Base-by-base conservation (phyloP, 2,888 invertebrate species). In the Protonemura montana region DNA sequence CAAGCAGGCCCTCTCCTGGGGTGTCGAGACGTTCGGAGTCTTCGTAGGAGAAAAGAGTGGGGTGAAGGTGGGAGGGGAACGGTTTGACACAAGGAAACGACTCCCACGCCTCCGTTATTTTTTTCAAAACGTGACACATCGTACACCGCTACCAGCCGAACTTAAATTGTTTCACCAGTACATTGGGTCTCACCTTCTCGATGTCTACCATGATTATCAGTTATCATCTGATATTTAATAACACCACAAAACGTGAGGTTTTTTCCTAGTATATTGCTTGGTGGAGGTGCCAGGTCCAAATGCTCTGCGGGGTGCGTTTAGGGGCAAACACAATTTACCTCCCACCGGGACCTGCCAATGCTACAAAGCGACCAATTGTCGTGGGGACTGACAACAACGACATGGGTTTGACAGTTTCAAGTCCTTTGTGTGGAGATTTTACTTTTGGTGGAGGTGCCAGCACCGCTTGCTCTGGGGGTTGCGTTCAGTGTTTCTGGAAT, bases 1-100 rank as follows among this genome's bases (percentile, higher is more conserved):
- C 83, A 29, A 30, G 86, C 87, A 87, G 87, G 78, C 86, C 83
- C 30, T 3, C 26, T 27, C 41, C 83, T 41, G 42, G 25, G 42
- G 25, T 3, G 29, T n/a, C 5, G n/a, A 30, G 81, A n/a, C 13
- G 28, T 3, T 81, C 28, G 81, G 80, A n/a, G n/a, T n/a, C n/a
- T 25, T 27, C 27, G 3, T 76, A 5, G 28, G 78, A 16, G 28
- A n/a, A 27, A 27, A 27, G 81, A n/a, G 81, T 29, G n/a, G 81
- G 28, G 16, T 16, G 81, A 16, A 21, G 28, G 78, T 25, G 78
- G 78, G 16, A 28, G 6, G 28, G 25, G 3, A 10, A n/a, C n/a
- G n/a, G 2, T 78, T 78, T 6, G 78, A 78, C 26, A 26, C 28
- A 78, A 59, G 59, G 59, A 59, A 41, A 78, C 78, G 78, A 78